Conservation (phyloP, 2,113 vertebrate species). For the Lepus europaeus region DNA sequence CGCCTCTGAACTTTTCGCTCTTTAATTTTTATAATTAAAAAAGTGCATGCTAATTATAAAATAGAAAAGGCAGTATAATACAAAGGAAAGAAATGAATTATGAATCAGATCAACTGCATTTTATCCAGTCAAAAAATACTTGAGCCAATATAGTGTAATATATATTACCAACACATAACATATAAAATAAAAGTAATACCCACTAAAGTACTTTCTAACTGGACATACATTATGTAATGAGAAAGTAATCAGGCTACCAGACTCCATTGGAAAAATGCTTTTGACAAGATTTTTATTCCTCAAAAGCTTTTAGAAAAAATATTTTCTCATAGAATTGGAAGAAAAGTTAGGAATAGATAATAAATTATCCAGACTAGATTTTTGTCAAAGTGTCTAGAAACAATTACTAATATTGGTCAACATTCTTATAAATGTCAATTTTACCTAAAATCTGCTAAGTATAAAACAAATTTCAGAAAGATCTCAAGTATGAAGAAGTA, state of each 20-base stretch:
- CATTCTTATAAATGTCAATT: slow-evolving; percentile 18
- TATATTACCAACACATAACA: neutral
- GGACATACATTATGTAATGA: neutral
- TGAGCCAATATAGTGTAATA: neutral
- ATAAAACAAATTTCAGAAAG: slow-evolving; percentile 33
- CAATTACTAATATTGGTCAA: neutral
- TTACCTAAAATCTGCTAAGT: slow-evolving; percentile 1
- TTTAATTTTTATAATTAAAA: slow-evolving; percentile 29
- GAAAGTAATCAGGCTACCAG: neutral
- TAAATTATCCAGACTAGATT: neutral
- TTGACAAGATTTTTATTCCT: slow-evolving; percentile 5
- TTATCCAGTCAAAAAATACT: slow-evolving; percentile 17
- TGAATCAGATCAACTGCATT: neutral
- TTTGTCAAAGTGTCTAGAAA: neutral
- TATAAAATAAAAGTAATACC: neutral
- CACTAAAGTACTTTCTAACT: neutral
- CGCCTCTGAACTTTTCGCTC: too few species aligned
- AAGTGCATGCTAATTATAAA: slow-evolving; percentile 2
- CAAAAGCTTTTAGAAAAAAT: slow-evolving; percentile 1
- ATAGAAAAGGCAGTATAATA: neutral
- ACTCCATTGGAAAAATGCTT: neutral
- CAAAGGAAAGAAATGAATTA: slow-evolving; percentile 24
- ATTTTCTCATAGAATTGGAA: slow-evolving; percentile 27
- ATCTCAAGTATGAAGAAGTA: neutral
- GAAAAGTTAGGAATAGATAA: slow-evolving; percentile 43